A percentile compares a stretch with the other conserved stretches of the same genome.
These are phyloP conservation scores for Tympanuchus pallidicinctus DNA, from an alignment of 2,113 vertebrate genomes.

Conservation along the genomic window DNA sequence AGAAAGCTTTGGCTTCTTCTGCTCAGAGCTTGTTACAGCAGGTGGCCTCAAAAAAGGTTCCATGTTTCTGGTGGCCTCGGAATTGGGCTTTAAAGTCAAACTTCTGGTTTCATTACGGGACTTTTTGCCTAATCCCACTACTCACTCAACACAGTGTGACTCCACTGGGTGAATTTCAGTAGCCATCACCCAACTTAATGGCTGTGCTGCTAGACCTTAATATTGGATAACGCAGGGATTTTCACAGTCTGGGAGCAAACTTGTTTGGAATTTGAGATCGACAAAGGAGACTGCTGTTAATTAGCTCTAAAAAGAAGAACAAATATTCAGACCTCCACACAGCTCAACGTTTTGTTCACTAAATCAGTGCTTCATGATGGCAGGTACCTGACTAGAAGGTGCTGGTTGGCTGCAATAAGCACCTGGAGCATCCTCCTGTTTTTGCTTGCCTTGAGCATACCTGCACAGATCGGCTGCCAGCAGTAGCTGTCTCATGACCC, in stretches of 20 bases:
- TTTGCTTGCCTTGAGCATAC: background rate
- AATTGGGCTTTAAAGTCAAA: constrained; percentile 26
- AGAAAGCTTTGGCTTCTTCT: background rate
- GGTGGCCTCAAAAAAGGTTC: constrained; percentile 21
- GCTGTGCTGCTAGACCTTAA: background rate
- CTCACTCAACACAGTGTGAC: background rate
- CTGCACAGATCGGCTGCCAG: background rate
- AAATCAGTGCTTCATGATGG: background rate
- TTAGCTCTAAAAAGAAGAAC: background rate
- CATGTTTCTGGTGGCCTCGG: constrained; percentile 47
- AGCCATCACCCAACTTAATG: constrained; percentile 46
- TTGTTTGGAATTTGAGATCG: constrained; percentile 19
- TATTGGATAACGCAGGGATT: background rate
- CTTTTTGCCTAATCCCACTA: background rate
- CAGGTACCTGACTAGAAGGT: background rate
- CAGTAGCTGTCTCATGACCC: background rate
- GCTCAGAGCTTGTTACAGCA: background rate
- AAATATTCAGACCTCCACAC: background rate
- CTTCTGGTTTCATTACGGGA: constrained; percentile 23
- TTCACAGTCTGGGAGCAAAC: background rate
- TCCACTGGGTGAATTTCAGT: constrained; percentile 16
- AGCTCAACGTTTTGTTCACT: background rate
- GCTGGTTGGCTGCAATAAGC: background rate
- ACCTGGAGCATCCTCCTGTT: background rate
- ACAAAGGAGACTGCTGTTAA: constrained; percentile 7